Base-by-base conservation (phyloP, 2,888 invertebrate species). In the Drosophila percnosoma region DNA sequence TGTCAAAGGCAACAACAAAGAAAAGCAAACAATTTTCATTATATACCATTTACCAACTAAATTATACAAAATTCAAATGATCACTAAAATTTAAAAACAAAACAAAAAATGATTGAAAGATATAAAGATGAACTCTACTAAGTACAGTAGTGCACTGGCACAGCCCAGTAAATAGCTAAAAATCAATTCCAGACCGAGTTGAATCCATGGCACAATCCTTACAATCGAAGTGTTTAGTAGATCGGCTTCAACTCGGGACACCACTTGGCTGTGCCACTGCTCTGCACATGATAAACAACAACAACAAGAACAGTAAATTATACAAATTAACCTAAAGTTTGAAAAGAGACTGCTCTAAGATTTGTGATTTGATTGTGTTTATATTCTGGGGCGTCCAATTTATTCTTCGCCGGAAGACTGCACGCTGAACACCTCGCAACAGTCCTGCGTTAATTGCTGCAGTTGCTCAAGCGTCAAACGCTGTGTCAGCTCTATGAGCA, bases 21-120 rank as follows among this genome's bases (percentile, higher is more conserved):
- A 45, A 68, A 73, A 77, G 70, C 65, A 51, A 69, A 68, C 40
- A 72, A 66, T 51, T 60, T 68, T 59, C 61, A 75, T 81, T 75
- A 82, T 78, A 83, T 86, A 86, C 66, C 67, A 79, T 66, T 75
- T 79, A 79, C 71, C 67, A 80, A 78, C 68, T 75, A 74, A 78
- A 87, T 68, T 84, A 89, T 82, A 84, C 73, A 70, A 73, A 69
- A 76, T 67, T 78, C 53, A 68, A 82, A 73, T 57, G 61, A 71
- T 76, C 59, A 68, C 62, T 64, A 60, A 72, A 64, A 53, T 66
- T 68, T 36, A 45, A 67, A 59, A 51, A 53, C 52, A 31, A 33
- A 36, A 36, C 21, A 15, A 45, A 45, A 45, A 45, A 45, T 45
- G 45, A 45, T 45, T 45, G 45, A 38, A 61, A 48, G 21, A 31